Evolutionary conservation across 2,888 invertebrate species (phyloP).

Genomic region (Gymnocheta viridis): DNA sequence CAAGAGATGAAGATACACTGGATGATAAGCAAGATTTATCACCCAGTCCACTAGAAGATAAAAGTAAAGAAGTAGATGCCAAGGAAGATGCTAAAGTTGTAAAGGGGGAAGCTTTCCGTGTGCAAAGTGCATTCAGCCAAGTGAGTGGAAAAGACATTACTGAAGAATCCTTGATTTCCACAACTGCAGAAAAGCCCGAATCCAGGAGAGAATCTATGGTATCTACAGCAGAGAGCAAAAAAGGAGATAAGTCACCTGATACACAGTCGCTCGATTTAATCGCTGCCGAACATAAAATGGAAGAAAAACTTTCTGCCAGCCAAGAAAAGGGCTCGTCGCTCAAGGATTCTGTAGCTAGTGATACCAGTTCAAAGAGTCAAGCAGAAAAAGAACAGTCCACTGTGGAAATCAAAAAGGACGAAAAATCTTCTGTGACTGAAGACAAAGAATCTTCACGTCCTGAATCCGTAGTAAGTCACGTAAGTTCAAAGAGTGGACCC

Average conservation of each 20-base stretch:
- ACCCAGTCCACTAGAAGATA: slow-evolving; percentile 65
- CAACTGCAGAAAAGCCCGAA: slow-evolving; percentile 13
- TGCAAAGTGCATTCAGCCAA: too few species aligned
- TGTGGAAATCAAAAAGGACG: slow-evolving; percentile 47
- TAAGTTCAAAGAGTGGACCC: too few species aligned
- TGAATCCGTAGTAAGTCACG: too few species aligned
- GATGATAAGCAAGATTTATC: slow-evolving; percentile 71
- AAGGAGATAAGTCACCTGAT: slow-evolving; percentile 52
- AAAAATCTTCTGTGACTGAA: slow-evolving; percentile 49
- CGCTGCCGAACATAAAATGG: too few species aligned
- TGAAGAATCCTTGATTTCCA: slow-evolving; percentile 41
- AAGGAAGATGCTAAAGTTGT: slow-evolving; percentile 62
- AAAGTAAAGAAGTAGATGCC: slow-evolving; percentile 50
- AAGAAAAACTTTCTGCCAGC: too few species aligned
- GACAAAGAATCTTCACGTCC: too few species aligned
- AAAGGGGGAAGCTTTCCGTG: too few species aligned
- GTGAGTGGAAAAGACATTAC: neutral
- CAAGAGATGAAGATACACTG: slow-evolving; percentile 72
- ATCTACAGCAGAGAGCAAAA: slow-evolving; percentile 33
- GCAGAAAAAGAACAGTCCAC: too few species aligned
- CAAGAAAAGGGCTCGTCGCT: too few species aligned
- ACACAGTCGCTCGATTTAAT: too few species aligned
- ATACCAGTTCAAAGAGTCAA: too few species aligned
- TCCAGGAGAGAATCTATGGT: slow-evolving; percentile 43
- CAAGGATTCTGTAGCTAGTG: too few species aligned